Percentiles rank a stretch among this genome's conserved stretches.
phyloP scores from a whole-genome alignment of 2,113 vertebrate genomes.

The Pandion haliaetus region DNA sequence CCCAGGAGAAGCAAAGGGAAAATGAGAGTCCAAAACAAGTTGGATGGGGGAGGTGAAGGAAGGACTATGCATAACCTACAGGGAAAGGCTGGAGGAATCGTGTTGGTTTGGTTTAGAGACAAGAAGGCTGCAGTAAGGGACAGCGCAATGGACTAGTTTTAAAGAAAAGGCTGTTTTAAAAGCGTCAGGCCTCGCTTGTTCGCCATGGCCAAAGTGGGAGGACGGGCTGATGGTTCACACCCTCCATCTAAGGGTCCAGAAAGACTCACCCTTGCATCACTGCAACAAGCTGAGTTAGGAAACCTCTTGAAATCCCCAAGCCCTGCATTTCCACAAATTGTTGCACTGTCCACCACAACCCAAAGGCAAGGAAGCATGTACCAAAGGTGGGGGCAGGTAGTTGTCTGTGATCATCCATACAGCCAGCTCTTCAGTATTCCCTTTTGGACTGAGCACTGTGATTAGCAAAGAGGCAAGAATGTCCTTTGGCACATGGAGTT shows the following conservation, averaged over 20 bases:
- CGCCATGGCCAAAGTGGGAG: not conserved
- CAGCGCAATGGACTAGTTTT: not conserved
- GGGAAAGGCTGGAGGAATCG: not conserved
- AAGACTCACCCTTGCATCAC: not conserved
- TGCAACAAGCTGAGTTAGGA: not conserved
- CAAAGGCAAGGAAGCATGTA: not conserved
- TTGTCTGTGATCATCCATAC: not conserved
- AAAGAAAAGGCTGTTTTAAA: not conserved
- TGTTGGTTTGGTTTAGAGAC: not conserved
- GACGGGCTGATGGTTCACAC: not conserved
- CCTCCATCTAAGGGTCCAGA: not conserved
- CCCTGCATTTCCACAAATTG: not conserved
- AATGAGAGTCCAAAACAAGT: not conserved
- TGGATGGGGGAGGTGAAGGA: not conserved
- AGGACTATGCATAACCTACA: not conserved
- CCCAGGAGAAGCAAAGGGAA: not conserved
- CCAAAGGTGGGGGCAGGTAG: not conserved
- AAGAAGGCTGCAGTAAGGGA: not conserved
- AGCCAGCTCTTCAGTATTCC: fast-evolving
- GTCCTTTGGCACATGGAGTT: not conserved
- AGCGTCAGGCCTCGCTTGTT: not conserved
- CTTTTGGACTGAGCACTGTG: not conserved
- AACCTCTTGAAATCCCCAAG: not conserved
- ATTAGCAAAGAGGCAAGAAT: not conserved
- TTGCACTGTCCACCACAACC: not conserved